Conservation (phyloP, 1,140 invertebrate species). For the Cotesia vestalis region DNA sequence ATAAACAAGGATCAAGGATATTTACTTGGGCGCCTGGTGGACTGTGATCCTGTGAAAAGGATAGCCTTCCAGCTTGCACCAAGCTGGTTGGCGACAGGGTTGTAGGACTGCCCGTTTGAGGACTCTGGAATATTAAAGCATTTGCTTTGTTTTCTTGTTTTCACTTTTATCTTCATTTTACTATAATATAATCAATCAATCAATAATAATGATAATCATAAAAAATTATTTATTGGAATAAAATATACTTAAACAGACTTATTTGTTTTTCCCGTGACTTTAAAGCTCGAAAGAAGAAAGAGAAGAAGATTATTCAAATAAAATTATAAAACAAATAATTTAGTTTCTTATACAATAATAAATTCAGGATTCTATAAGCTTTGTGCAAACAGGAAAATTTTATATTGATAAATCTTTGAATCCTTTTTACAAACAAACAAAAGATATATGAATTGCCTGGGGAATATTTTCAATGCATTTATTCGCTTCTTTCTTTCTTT, state of each 20-base stretch:
- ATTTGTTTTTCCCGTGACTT: no score
- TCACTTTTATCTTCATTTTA: conserved; percentile 24
- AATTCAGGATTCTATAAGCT: neutral
- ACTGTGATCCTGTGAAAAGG: conserved; percentile 66
- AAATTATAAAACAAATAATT: conserved; percentile 32
- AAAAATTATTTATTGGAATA: neutral
- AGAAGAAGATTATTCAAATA: conserved; percentile 18
- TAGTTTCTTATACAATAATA: neutral
- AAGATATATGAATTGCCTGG: neutral
- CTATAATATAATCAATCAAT: conserved; percentile 36
- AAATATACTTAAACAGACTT: neutral
- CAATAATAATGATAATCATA: conserved; percentile 10
- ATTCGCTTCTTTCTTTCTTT: neutral
- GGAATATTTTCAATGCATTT: neutral
- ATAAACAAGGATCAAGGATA: conserved; percentile 57
- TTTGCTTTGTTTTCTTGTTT: conserved; percentile 39
- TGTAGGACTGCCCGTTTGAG: conserved; percentile 74
- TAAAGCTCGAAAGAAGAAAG: neutral
- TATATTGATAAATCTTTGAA: neutral
- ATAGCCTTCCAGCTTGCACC: conserved; percentile 67
- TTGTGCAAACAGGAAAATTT: conserved; percentile 1
- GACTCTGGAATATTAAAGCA: conserved; percentile 70
- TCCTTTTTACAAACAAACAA: conserved; percentile 18
- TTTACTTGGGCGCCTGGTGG: conserved; percentile 66
- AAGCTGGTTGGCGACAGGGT: conserved; percentile 77